Evolutionary conservation across 2,113 vertebrate species (phyloP).

Genomic region (Nesospiza acunhae): DNA sequence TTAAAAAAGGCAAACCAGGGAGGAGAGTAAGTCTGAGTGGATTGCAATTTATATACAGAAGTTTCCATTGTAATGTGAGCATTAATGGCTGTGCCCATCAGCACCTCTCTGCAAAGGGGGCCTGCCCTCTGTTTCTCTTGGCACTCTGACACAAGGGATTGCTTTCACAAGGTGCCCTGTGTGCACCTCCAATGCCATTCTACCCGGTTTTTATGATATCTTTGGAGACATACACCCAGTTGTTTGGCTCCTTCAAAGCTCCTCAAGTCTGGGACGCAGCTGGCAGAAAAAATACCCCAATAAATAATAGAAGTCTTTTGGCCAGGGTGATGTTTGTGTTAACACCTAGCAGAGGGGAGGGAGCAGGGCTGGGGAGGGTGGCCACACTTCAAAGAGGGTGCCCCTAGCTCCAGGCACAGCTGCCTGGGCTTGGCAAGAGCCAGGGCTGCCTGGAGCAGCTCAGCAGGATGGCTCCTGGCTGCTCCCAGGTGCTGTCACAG

Average conservation of each 20-base stretch:
- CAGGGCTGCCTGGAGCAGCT: neutral
- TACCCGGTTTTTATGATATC: slow-evolving; percentile 5
- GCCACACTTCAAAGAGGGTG: slow-evolving; percentile 21
- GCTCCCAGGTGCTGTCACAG: neutral
- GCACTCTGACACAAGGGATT: slow-evolving; percentile 19
- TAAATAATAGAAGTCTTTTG: slow-evolving; percentile 46
- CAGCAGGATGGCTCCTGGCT: neutral
- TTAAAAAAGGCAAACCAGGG: neutral
- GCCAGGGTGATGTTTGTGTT: slow-evolving; percentile 10
- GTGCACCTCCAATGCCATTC: neutral
- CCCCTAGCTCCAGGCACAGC: neutral
- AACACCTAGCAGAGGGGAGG: slow-evolving; percentile 23
- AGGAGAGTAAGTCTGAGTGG: neutral
- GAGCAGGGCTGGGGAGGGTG: neutral
- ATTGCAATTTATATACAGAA: neutral
- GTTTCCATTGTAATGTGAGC: slow-evolving; percentile 25
- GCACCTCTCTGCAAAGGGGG: neutral
- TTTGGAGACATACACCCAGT: slow-evolving; percentile 30
- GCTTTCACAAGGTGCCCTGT: neutral
- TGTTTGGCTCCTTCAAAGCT: slow-evolving; percentile 40
- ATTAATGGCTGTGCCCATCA: slow-evolving; percentile 19
- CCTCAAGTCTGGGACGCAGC: neutral
- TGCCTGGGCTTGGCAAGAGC: neutral
- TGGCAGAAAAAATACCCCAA: neutral
- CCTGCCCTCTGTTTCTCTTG: neutral